phyloP scores from a whole-genome alignment of 35 echinoderm and acorn worm species.

The Lytechinus pictus region DNA sequence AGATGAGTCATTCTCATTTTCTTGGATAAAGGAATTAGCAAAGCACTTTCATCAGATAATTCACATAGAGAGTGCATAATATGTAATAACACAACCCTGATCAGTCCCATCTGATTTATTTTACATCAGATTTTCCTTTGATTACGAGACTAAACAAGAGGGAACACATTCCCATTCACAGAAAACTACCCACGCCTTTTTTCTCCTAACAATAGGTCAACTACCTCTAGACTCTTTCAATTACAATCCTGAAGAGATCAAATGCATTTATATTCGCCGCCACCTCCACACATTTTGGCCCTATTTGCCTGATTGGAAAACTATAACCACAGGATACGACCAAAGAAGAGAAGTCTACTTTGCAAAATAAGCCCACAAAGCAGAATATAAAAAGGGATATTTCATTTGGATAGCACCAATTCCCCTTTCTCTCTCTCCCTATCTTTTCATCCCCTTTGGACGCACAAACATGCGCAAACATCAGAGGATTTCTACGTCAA shows the following conservation, averaged over 20 bases:
- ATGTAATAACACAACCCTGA: background rate
- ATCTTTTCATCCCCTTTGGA: background rate
- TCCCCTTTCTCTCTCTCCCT: background rate
- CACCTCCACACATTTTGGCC: background rate
- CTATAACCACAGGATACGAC: background rate
- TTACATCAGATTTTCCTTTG: background rate
- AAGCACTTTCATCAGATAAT: too few relatives aligned
- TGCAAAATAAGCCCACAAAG: background rate
- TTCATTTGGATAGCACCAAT: background rate
- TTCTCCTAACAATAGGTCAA: background rate
- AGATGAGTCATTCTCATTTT: too few relatives aligned
- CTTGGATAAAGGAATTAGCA: too few relatives aligned
- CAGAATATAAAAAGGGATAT: background rate
- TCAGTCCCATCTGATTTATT: background rate
- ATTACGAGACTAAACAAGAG: background rate
- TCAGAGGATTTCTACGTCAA: background rate
- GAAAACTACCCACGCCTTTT: conserved; percentile 10
- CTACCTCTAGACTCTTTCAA: background rate
- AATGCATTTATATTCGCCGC: background rate
- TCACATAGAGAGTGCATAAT: too few relatives aligned
- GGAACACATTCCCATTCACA: background rate
- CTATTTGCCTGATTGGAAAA: background rate
- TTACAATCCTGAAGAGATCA: background rate
- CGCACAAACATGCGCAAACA: background rate
- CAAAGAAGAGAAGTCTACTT: background rate